These are phyloP conservation scores for Hydropsyche betteni DNA, from an alignment of 2,888 invertebrate species.

Conservation along the genomic window DNA sequence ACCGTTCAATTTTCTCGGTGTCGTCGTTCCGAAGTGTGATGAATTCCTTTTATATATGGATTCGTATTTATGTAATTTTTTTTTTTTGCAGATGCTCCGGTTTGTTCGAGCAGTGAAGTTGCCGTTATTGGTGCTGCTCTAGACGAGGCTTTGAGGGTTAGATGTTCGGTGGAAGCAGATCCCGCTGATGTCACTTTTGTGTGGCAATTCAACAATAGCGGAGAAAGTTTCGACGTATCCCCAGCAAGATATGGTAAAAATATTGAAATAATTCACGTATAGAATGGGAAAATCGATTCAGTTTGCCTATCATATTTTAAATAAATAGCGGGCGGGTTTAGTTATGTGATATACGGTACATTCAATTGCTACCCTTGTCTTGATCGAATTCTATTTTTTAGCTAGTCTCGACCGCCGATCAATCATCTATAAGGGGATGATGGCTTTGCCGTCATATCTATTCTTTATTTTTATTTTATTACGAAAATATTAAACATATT, in stretches of 20 bases:
- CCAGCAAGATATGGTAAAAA: constrained; percentile 67
- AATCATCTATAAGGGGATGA: constrained; percentile 16
- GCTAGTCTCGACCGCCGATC: constrained; percentile 12
- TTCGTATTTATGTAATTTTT: not conserved
- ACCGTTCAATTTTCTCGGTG: not conserved
- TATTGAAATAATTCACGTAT: too few relatives aligned
- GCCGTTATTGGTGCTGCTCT: constrained; percentile 85
- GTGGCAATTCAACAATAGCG: constrained; percentile 92
- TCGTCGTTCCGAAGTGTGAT: not conserved
- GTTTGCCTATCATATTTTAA: too few relatives aligned
- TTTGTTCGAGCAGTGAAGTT: constrained; percentile 76
- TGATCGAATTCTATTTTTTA: constrained; percentile 9
- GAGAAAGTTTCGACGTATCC: constrained; percentile 83
- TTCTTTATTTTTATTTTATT: too few relatives aligned
- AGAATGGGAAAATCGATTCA: too few relatives aligned
- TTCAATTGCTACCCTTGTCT: constrained; percentile 19
- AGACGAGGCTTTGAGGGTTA: constrained; percentile 81
- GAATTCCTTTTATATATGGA: not conserved
- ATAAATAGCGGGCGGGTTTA: too few relatives aligned
- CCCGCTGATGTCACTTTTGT: constrained; percentile 85
- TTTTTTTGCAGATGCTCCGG: constrained; percentile 78
- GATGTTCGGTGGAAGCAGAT: constrained; percentile 89
- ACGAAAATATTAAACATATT: too few relatives aligned
- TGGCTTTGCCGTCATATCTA: too few relatives aligned
- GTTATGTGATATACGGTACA: too few relatives aligned